A percentile compares a stretch with the other conserved stretches of the same genome.
Conservation (phyloP, 2,888 invertebrate species). For the Baronia brevicornis region DNA sequence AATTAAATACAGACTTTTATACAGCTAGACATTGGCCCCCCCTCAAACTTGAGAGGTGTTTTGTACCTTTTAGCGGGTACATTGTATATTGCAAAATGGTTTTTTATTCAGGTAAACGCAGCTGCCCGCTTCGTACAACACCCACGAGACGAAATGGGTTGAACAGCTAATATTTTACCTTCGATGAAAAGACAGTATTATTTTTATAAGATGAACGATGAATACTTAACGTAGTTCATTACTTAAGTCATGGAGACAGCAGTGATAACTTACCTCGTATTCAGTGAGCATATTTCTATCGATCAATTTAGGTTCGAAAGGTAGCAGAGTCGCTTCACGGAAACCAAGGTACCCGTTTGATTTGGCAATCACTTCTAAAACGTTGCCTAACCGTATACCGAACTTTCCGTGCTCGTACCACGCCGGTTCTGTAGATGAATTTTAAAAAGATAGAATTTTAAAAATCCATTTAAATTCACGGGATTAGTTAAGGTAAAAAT, state of each 20-base stretch:
- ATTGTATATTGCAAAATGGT: too few relatives aligned
- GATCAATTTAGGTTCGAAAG: conserved; percentile 91
- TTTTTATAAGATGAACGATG: not conserved
- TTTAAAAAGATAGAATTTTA: conserved; percentile 1
- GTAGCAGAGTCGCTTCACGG: conserved; percentile 87
- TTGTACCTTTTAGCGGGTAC: too few relatives aligned
- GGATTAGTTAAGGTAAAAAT: not conserved
- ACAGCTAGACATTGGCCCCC: too few relatives aligned
- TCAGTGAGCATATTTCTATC: conserved; percentile 83
- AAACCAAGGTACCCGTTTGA: conserved; percentile 79
- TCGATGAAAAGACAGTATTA: too few relatives aligned
- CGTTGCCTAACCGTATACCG: conserved; percentile 91
- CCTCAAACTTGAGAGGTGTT: too few relatives aligned
- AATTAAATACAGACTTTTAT: conserved; percentile 18
- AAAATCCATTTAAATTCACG: not conserved
- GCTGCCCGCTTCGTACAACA: too few relatives aligned
- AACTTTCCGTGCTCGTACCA: conserved; percentile 90
- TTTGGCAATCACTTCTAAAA: conserved; percentile 81
- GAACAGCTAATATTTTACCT: too few relatives aligned
- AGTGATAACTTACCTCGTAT: conserved; percentile 84
- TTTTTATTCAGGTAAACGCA: too few relatives aligned
- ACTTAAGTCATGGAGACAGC: conserved; percentile 1
- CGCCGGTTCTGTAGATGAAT: conserved; percentile 82
- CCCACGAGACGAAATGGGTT: too few relatives aligned
- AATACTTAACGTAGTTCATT: not conserved